Evolutionary conservation across 2,888 invertebrate species (phyloP).

Genomic region (Noctua janthe): DNA sequence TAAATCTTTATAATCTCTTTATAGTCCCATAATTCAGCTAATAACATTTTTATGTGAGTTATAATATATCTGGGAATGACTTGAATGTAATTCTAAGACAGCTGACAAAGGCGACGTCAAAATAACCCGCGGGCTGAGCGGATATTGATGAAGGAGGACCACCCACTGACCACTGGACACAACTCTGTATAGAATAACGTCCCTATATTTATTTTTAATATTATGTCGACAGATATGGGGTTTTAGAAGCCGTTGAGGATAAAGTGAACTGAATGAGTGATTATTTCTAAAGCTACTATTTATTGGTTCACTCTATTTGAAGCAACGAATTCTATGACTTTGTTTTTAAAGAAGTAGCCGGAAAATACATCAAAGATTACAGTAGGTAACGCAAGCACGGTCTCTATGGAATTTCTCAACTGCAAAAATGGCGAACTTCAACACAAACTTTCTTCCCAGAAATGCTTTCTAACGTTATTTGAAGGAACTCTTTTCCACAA

Average conservation of each 20-base stretch:
- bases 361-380: neutral
- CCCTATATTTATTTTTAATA: conserved; percentile 47
- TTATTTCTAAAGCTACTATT: neutral
- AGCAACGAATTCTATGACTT: neutral
- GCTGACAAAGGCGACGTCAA: conserved; percentile 64
- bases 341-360: neutral
- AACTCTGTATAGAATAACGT: conserved; percentile 30
- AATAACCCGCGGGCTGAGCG: conserved; percentile 63
- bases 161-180: conserved; percentile 20
- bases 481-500: neutral
- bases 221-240: neutral
- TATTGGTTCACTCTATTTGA: neutral
- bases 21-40: conserved; percentile 67
- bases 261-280: neutral
- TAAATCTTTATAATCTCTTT: neutral
- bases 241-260: neutral
- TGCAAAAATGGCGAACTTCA: neutral
- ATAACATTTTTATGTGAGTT: conserved; percentile 61
- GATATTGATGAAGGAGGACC: conserved; percentile 62
- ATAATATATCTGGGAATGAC: conserved; percentile 63
- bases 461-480: neutral
- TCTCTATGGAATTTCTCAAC: neutral
- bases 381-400: neutral
- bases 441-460: neutral
- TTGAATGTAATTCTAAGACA: conserved; percentile 54